Evolutionary conservation across 2,888 invertebrate genomes (phyloP).

Genomic region (Dicyrtomina minuta): DNA sequence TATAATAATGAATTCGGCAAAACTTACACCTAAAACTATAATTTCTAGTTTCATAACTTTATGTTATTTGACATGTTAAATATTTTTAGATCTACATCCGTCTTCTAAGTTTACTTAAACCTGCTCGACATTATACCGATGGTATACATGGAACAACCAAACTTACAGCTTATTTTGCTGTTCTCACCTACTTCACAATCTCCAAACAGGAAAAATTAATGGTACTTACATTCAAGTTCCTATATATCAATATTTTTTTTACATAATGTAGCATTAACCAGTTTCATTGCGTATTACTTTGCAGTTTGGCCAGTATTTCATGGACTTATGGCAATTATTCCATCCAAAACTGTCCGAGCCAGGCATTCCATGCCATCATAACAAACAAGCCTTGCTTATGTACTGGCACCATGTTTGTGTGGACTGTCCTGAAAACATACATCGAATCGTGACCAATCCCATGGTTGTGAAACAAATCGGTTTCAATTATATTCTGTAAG

Average conservation of each 20-base stretch:
- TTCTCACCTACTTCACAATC: slow-evolving; percentile 87
- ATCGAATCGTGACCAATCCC: slow-evolving; percentile 80
- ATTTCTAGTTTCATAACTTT: no score
- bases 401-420: slow-evolving; percentile 93
- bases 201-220: slow-evolving; percentile 87
- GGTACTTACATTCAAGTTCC: no score
- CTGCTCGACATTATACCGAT: slow-evolving; percentile 83
- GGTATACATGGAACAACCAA: slow-evolving; percentile 86
- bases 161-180: slow-evolving; percentile 87
- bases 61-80: no score
- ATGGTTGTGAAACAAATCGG: slow-evolving; percentile 91
- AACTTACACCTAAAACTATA: no score
- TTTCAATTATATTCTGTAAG: slow-evolving; percentile 93
- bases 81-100: slow-evolving; percentile 50
- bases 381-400: slow-evolving; percentile 86
- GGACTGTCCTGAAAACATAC: slow-evolving; percentile 90
- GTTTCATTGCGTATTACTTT: slow-evolving; percentile 52
- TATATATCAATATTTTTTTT: no score
- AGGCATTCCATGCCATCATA: slow-evolving; percentile 90
- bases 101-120: slow-evolving; percentile 64
- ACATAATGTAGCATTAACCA: slow-evolving; percentile 6
- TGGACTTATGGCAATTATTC: slow-evolving; percentile 89
- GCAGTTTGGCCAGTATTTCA: slow-evolving; percentile 88
- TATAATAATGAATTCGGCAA: no score
- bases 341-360: slow-evolving; percentile 93